Evolutionary conservation across 2,113 vertebrate genomes (phyloP), one percentile per base, ranked within the genome.

Genomic region (Indicator maculatus): DNA sequence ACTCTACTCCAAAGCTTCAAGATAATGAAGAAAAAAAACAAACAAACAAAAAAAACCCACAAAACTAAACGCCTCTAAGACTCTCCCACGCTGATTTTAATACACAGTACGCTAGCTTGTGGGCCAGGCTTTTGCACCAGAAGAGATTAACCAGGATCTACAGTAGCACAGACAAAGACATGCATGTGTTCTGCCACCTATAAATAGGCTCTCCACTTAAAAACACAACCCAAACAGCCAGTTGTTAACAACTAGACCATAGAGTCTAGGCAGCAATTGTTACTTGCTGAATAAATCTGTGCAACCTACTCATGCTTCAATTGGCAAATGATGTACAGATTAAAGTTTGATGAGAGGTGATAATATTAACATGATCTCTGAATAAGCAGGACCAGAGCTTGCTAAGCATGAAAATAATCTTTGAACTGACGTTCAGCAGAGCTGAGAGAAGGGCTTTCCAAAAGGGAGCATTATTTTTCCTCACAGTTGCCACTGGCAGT

Each of bases 291-390:
- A 88, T 73, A 87, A 75, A 69, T 66, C 81, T 72, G 47, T 52
- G 64, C 76, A 45, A 26, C 8, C 71, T 58, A 45, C 81, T 93
- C 69, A 67, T 33, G 77, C 85, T 81, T 92, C 84, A 85, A 47
- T 17, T 90, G 78, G 89, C 75, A 95, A 96, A 85, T 19, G 8
- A 70, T 30, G 74, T 92, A 80, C 47, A 66, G 45, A 83, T 63
- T 83, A 90, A 91, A 59, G 93, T 93, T 91, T 91, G 96, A 96
- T 75, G 75, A 89, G 92, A 81, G 33, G 55, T 69, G 83, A 74
- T 79, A 86, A 79, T 73, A 96, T 86, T 81, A 96, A 90, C 64
- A 38, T 8, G 58, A 83, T 44, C 83, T 95, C 86, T 79, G 83
- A 96, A 93, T 80, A 86, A 64, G 50, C 76, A 65, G 59, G 5